Base-by-base conservation (phyloP, 35 echinoderm and acorn worm genomes). In the Apostichopus japonicus region DNA sequence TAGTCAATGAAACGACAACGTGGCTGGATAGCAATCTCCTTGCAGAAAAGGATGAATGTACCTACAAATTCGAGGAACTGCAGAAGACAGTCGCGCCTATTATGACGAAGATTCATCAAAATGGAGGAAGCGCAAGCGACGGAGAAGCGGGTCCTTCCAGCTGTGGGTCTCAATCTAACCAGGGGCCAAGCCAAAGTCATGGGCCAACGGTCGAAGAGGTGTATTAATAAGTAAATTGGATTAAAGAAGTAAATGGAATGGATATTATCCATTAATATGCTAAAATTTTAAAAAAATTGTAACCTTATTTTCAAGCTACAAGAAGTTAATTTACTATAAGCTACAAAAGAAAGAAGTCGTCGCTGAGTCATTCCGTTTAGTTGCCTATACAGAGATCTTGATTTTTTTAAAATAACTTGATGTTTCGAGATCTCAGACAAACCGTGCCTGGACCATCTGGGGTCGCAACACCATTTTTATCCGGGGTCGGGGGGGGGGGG, bases 61-160 rank as follows among this genome's bases (percentile, higher is more conserved):
- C 23, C 19, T 79, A 78, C 73, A 90, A 91, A 53, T 51, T 91
- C 53, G 72, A 94, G 51, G 73, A 94, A 75, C 87, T 94, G 3
- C 93, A 94, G 79, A 92, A 92, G 77, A 63, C 56, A 8, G 67
- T 17, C 23, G 13, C 79, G 24, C 91, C 91, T 15, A 86, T 92
- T 16, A 92, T 92, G 78, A 79, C 91, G 15, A 92, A 92, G 79
- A 83, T 92, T 5, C 91, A 86, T 84, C 21, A n/a, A 21, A 78
- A 78, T 56, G 81, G n/a, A 10, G 54, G 25, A 56, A 4, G 19
- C 19, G n/a, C 16, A 19, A 84, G 44, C 19, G 10, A 52, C 19
- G 81, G 54, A 19, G 25, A 6, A 53, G 81, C 19, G 9, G 8
- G 27, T 22, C 27, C 27, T 44, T 44, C 33, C 33, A 13, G 10